phyloP scores from a whole-genome alignment of 2,797 vertebrate genomes.

The Eulemur coronatus region DNA sequence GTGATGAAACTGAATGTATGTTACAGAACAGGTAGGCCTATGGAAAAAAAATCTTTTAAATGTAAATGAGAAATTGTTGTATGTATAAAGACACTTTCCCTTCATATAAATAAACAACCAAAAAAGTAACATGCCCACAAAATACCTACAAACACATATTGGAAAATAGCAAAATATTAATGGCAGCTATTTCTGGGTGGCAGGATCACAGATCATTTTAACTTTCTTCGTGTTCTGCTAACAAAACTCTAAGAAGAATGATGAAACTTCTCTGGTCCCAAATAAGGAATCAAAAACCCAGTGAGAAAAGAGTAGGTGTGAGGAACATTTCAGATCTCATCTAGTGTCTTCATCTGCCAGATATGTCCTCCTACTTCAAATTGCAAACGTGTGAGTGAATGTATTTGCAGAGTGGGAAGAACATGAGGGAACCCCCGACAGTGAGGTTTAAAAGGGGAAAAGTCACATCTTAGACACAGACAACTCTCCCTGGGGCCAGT shows the following conservation, averaged over 20 bases:
- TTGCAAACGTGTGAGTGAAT: conserved; percentile 31
- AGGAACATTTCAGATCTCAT: conserved; percentile 42
- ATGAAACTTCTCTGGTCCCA: conserved; percentile 55
- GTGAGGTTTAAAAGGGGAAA: background rate
- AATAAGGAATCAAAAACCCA: conserved; percentile 59
- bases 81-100: background rate
- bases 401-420: background rate
- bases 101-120: background rate
- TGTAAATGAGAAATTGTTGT: background rate
- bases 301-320: conserved; percentile 67
- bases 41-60: background rate
- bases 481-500: background rate
- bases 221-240: conserved; percentile 48
- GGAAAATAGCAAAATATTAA: conserved; percentile 12
- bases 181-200: background rate
- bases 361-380: conserved; percentile 61
- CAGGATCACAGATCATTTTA: conserved; percentile 32
- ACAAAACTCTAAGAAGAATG: conserved; percentile 42
- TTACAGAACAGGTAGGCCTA: background rate
- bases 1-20: background rate
- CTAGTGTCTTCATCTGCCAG: conserved; percentile 33
- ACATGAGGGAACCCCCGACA: background rate
- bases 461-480: background rate
- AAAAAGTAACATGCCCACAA: background rate
- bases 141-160: background rate